Conservation (phyloP, 2,797 vertebrate species). For the Cryptoprocta ferox region DNA sequence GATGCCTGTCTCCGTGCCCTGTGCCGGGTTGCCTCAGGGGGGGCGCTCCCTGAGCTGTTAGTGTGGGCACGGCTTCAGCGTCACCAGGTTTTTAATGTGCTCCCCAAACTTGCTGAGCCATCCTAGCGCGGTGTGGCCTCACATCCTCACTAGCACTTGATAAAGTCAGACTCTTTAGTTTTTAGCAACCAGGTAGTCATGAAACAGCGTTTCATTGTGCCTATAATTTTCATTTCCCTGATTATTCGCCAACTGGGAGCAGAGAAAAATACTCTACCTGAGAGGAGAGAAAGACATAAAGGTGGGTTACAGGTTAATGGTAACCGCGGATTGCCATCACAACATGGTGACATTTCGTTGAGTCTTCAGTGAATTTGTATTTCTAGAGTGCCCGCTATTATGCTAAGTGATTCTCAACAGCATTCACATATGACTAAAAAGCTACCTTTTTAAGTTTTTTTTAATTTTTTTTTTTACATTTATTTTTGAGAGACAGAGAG, state of each 20-base stretch:
- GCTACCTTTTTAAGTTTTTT: neutral
- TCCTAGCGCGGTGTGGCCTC: fast-evolving
- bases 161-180: neutral
- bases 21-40: neutral
- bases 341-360: neutral
- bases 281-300: neutral
- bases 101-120: neutral
- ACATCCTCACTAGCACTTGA: neutral
- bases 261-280: neutral
- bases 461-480: too few species aligned
- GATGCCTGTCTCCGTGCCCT: fast-evolving
- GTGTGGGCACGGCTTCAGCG: neutral
- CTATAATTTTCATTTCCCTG: neutral
- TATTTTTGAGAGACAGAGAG: too few species aligned
- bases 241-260: neutral
- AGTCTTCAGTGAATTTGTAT: neutral
- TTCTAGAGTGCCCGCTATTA: neutral
- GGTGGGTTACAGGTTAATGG: neutral
- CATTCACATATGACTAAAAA: neutral
- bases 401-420: neutral
- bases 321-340: fast-evolving
- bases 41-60: fast-evolving
- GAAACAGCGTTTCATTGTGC: neutral
- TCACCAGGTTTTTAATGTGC: neutral
- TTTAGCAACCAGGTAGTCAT: too few species aligned